Evolutionary conservation across 2,888 invertebrate genomes (phyloP), one percentile per base, ranked within the genome.

Genomic region (Ophion ventricosus): DNA sequence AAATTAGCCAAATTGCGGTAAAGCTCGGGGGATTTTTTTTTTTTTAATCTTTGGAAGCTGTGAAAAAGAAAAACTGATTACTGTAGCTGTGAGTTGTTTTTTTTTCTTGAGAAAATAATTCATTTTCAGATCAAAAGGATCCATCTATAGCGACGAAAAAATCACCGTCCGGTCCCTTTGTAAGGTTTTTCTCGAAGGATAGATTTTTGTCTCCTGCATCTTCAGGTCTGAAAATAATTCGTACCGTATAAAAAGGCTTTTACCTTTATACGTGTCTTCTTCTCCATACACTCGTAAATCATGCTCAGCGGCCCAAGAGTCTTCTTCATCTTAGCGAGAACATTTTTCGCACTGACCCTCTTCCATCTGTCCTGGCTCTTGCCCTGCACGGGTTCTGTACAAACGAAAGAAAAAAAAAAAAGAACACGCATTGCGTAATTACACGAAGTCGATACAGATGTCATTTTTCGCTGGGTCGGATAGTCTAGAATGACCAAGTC

Each of bases 181-280:
- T 11, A 17, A 5, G 40, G 49, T 4, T 49, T 5, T 14, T 20
- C 35, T 67, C 0, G 5, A 2, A 35, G 17, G 17, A 35, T 29
- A 8, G 1, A 5, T 10, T 54, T n/a, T 54, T n/a, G n/a, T 29
- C 10, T 29, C 2, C 5, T 67, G 20, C 25, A 11, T 23, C 25
- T 54, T 49, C 1, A 1, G 1, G 1, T 67, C 25, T 17, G 26
- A 29, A 17, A 54, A n/a, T 49, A 49, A 20, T 25, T 70, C 20
- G n/a, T 14, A 29, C 14, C 20, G 23, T 40, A 40, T 70, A 43
- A 23, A 35, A 56, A 49, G 56, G 85, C 91, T 92, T n/a, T n/a
- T 94, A 96, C 96, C 96, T 96, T 96, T 26, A 96, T 94, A 90
- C 95, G 94, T 0, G 94, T 93, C 85, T 94, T 94, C 69, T 94